These are phyloP conservation scores for Drosophila fungiperda DNA, from an alignment of 2,888 invertebrate genomes.

Conservation along the genomic window DNA sequence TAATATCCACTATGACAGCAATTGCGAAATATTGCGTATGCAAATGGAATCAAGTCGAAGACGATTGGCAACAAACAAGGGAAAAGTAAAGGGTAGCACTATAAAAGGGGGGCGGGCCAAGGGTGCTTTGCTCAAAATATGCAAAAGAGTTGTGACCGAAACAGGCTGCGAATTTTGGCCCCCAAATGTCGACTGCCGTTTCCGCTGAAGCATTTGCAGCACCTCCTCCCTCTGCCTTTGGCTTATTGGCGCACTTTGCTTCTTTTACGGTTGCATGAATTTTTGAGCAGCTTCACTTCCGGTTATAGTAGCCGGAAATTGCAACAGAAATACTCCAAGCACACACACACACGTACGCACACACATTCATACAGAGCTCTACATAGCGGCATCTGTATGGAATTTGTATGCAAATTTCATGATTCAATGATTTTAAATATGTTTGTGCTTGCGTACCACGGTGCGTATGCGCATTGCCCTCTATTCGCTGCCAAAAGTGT, in stretches of 20 bases:
- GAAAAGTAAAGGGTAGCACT: neutral
- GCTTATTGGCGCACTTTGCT: constrained; percentile 72
- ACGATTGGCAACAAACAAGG: constrained; percentile 22
- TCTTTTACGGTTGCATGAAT: constrained; percentile 76
- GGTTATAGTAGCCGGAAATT: constrained; percentile 73
- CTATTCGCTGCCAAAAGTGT: constrained; percentile 30
- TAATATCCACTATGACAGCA: constrained; percentile 24
- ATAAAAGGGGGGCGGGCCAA: neutral
- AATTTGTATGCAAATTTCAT: constrained; percentile 73
- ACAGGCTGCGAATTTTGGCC: constrained; percentile 9
- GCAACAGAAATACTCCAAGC: constrained; percentile 62
- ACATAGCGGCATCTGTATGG: constrained; percentile 58
- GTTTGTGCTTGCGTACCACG: constrained; percentile 36
- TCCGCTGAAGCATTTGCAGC: constrained; percentile 17
- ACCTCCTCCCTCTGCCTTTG: constrained; percentile 7
- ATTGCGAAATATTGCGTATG: constrained; percentile 46
- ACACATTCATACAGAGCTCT: constrained; percentile 14
- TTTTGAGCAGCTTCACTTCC: constrained; percentile 75
- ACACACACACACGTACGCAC: constrained; percentile 20
- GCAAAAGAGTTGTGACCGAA: constrained; percentile 39
- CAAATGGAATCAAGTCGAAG: constrained; percentile 48
- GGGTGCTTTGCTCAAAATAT: constrained; percentile 17
- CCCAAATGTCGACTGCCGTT: constrained; percentile 19
- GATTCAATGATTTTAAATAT: constrained; percentile 65
- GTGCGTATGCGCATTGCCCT: constrained; percentile 46